Percentiles rank a stretch among this genome's conserved stretches.
Evolutionary conservation across 2,113 vertebrate genomes (phyloP).

Genomic region (Ictalurus furcatus): DNA sequence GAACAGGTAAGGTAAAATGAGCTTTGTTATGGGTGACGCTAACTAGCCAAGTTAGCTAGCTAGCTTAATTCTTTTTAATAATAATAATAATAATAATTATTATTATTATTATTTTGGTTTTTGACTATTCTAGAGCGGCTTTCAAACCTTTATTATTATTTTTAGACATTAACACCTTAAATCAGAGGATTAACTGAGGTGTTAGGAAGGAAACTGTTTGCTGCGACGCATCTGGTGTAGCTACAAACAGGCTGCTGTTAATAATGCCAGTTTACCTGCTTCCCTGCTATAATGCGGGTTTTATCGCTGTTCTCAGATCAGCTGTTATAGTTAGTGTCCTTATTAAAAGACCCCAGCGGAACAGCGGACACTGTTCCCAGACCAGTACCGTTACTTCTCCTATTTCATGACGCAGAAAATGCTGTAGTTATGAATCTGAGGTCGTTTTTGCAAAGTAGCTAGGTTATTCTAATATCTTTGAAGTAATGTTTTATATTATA

Average conservation of each 20-base stretch:
- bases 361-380: neutral
- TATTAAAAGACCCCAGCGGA: neutral
- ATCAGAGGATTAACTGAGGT: too few species aligned
- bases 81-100: too few species aligned
- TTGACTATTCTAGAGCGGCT: neutral
- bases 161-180: neutral
- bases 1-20: neutral
- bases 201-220: neutral
- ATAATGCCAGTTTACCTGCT: neutral
- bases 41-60: neutral
- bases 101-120: too few species aligned
- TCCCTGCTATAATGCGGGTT: neutral
- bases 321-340: neutral
- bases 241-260: too few species aligned
- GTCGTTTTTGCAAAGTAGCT: too few species aligned
- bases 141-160: neutral
- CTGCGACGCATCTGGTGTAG: neutral
- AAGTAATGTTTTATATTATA: too few species aligned
- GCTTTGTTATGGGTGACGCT: neutral
- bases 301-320: neutral
- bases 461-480: too few species aligned
- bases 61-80: too few species aligned
- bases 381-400: neutral
- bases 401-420: neutral
- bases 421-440: too few species aligned